phyloP scores from a whole-genome alignment of 2,113 vertebrate species.

The Lipophrys pholis region DNA sequence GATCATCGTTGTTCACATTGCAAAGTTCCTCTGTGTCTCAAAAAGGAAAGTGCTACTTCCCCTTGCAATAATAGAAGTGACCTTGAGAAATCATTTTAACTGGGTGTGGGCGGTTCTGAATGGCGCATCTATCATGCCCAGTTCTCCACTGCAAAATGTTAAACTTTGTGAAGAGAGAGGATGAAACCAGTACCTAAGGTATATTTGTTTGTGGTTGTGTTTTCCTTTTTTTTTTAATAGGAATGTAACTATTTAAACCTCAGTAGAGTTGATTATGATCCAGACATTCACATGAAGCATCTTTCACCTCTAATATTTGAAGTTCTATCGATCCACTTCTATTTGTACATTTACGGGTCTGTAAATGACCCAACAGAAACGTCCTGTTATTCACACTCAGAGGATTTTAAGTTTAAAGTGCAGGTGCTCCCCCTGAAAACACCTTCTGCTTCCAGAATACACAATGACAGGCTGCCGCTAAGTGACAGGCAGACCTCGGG shows the following conservation, averaged over 20 bases:
- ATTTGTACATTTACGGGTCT: slow-evolving; percentile 13
- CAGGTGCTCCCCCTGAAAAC: slow-evolving; percentile 42
- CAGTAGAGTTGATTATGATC: neutral
- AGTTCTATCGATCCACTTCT: neutral
- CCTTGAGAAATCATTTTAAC: slow-evolving; percentile 34
- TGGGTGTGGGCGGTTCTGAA: slow-evolving; percentile 4
- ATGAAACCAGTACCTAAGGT: neutral
- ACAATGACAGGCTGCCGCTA: slow-evolving; percentile 31
- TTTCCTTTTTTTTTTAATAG: neutral
- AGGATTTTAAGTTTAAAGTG: slow-evolving; percentile 6
- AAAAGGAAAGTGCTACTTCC: slow-evolving; percentile 26
- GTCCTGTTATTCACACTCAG: slow-evolving; percentile 10
- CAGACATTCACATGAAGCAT: neutral
- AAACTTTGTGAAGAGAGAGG: slow-evolving; percentile 3
- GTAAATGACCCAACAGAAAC: slow-evolving; percentile 16
- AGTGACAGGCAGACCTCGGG: slow-evolving; percentile 27
- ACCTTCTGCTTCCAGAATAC: slow-evolving; percentile 48
- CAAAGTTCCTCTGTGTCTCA: slow-evolving; percentile 14
- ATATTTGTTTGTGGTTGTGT: neutral
- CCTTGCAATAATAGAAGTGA: slow-evolving; percentile 16
- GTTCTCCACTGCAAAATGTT: neutral
- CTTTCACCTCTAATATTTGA: neutral
- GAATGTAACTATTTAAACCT: neutral
- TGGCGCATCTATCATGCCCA: neutral
- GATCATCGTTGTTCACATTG: neutral